phyloP scores from a whole-genome alignment of 2,797 vertebrate genomes.

The Esox masquinongy region DNA sequence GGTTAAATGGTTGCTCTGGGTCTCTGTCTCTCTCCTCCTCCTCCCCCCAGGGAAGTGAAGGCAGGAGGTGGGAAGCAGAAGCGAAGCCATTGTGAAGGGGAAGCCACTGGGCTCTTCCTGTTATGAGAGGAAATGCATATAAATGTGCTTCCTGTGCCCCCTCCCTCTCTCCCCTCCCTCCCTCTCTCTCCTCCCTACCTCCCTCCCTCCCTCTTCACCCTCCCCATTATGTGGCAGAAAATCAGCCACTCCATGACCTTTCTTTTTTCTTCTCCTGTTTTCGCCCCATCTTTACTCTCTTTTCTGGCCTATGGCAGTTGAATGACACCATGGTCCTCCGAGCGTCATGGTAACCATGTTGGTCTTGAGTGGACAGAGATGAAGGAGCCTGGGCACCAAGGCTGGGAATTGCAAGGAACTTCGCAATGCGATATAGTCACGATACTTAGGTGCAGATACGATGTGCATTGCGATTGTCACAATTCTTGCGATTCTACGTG shows the following conservation, averaged over 20 bases:
- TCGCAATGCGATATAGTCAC: neutral
- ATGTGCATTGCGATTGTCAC: neutral
- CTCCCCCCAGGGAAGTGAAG: slow-evolving; percentile 85
- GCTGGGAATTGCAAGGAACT: neutral
- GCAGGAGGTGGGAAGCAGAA: slow-evolving; percentile 95
- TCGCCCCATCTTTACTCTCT: slow-evolving; percentile 26
- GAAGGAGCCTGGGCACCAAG: neutral
- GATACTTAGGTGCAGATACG: neutral
- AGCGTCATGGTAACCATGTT: slow-evolving; percentile 74
- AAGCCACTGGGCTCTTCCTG: slow-evolving; percentile 99
- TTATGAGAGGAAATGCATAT: slow-evolving; percentile 99
- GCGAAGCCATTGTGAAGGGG: slow-evolving; percentile 98
- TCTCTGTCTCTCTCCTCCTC: slow-evolving; percentile 78
- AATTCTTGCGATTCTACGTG: neutral
- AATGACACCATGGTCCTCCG: slow-evolving; percentile 65
- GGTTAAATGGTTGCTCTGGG: slow-evolving; percentile 72
- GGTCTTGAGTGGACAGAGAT: slow-evolving; percentile 45
- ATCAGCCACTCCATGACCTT: slow-evolving; percentile 35
- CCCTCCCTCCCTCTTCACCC: slow-evolving; percentile 21
- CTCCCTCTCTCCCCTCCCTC: slow-evolving; percentile 56
- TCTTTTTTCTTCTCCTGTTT: slow-evolving; percentile 14
- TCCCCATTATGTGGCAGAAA: slow-evolving; percentile 42
- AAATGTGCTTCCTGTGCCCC: slow-evolving; percentile 99
- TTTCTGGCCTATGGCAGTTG: slow-evolving; percentile 43
- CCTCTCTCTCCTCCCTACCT: slow-evolving; percentile 20